Evolutionary conservation across 2,888 invertebrate species (phyloP), one percentile per base, ranked within the genome.

Genomic region (Pyrrhosoma nymphula): DNA sequence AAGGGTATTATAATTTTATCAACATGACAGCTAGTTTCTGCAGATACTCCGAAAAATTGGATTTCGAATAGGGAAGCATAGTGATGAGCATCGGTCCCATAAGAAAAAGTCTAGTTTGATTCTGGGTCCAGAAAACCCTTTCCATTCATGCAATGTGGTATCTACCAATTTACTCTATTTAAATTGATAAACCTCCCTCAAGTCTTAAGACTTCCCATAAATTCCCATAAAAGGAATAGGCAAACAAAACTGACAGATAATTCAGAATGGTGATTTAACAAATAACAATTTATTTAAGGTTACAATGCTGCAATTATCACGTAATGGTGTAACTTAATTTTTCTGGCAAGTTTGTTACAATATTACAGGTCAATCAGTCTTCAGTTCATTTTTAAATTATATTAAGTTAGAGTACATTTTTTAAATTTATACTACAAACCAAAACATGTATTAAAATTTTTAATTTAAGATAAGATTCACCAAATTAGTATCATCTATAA

Each of bases 311-410:
- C 82, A 82, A 8, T 35, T 82, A 82, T 35, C 82, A 82, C 26
- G 35, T 82, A 82, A 35, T 35, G 23, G 82, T 18, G 35, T 82
- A 82, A 82, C 30, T 82, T 35, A 82, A 82, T 82, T 82, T 82
- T 35, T 82, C 82, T 82, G 30, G 35, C 82, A 82, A 82, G 82
- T 82, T 18, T 82, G 35, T 82, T 26, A 82, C 82, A 47, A 47
- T 69, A 35, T 82, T 82, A 82, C 82, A 82, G 35, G 82, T 82
- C 82, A 82, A 14, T 82, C 82, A 82, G 82, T 82, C 82, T 82
- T 82, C 23, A 82, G 82, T 35, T 82, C 35, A 82, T 82, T 18
- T 82, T 82, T 35, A 8, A 75, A 35, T 82, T 35, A 35, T 82
- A 82, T 35, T 82, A 16, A 14, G 30, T 10, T 35, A 35, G 4